Base-by-base conservation (phyloP, 2,888 invertebrate species). In the Phortica okadai region DNA sequence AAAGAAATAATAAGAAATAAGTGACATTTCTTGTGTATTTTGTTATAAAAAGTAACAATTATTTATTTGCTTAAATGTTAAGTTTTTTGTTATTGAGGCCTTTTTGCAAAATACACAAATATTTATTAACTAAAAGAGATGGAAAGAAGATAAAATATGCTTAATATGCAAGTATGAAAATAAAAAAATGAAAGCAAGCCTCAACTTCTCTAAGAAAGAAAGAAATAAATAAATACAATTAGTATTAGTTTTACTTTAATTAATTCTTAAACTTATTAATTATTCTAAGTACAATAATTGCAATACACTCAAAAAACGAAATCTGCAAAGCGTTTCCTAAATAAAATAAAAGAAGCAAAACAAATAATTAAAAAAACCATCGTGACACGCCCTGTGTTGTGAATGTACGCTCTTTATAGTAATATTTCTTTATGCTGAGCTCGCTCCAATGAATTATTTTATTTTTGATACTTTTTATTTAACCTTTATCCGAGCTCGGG, bases 61-160 rank as follows among this genome's bases (percentile, higher is more conserved):
- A 70, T 70, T 70, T 70, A 70, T 70, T 70, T 70, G 25, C 54
- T 50, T 50, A 25, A 70, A 69, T 69, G 69, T 70, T 69, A 50
- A 70, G 50, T 45, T 70, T 67, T 67, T 84, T 85, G 87, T 85
- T 85, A 82, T 84, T 86, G 85, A 83, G 85, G 88, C 85, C 86
- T 86, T 82, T 84, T 80, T 81, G 83, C 42, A 64, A 21, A 79
- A 78, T 79, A 77, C 80, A 82, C 64, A 25, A 44, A 69, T 69
- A 21, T 11, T 41, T 66, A 42, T n/a, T 33, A 25, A n/a, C 44
- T 33, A 41, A 11, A 42, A 21, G 44, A 25, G 66, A 41, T n/a
- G 42, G 42, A 42, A 69, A 21, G 45, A 45, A 69, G n/a, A 10
- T n/a, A 50, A 44, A 69, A 69, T 21, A 76, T 59, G 64, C 21